Base-by-base conservation (phyloP, 2,888 invertebrate genomes). In the Nineta flava region DNA sequence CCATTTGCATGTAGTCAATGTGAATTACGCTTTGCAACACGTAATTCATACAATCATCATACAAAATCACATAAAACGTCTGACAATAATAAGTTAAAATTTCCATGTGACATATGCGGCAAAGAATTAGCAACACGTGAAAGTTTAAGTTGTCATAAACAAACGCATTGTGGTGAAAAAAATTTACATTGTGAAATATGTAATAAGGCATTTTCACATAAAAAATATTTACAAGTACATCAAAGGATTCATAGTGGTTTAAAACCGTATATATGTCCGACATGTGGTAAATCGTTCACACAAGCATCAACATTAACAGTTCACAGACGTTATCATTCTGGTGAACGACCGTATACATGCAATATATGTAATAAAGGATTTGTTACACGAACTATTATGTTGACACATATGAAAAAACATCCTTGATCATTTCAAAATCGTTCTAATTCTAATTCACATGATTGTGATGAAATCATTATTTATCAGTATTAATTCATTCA, bases 41-140 rank as follows among this genome's bases (percentile, higher is more conserved):
- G 66, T 12, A 66, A 66, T 46, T 54, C 62, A 40, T 66, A 66
- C 53, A 66, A 66, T 55, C 66, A 66, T 54, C 66, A 50, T 16
- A 46, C 46, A 12, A 47, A 47, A 41, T 35, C 47, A 16, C 47
- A 47, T 19, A 41, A 43, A n/a, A 21, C 12, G 15, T 40, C 38
- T 15, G 50, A 46, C n/a, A 42, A 46, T n/a, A 21, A 34, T 7
- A 46, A 43, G 17, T 13, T 16, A 9, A 34, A 17, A 34, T 50
- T 46, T 26, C 43, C 47, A 13, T 50, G 50, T 32, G 52, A 52
- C 41, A 65, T 62, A 16, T 70, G 70, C 48, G 68, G 67, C 15
- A 70, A 70, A 55, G 66, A 66, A 50, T 58, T 70, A 13, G 66
- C 67, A 50, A 67, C 64, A 48, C 63, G 64, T 0, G 68, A 69